phyloP scores from a whole-genome alignment of 2,797 vertebrate species.

The Acanthopagrus latus region DNA sequence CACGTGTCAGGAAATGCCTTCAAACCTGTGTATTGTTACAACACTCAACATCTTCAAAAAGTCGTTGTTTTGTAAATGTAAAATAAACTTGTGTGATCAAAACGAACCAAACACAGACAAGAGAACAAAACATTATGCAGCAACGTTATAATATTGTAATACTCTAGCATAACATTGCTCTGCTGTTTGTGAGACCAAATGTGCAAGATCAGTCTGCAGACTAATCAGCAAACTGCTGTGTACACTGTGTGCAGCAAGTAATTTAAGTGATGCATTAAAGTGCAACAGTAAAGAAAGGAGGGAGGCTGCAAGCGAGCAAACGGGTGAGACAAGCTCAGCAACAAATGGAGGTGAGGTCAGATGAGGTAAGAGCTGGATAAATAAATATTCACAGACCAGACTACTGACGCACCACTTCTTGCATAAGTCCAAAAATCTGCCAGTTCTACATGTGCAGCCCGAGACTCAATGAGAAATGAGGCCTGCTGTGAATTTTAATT shows the following conservation, averaged over 20 bases:
- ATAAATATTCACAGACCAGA: constrained; percentile 79
- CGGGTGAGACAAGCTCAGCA: constrained; percentile 63
- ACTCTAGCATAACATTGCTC: constrained; percentile 1
- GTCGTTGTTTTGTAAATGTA: constrained; percentile 34
- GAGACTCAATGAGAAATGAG: constrained; percentile 49
- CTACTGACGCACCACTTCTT: constrained; percentile 75
- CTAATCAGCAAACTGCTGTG: constrained; percentile 54
- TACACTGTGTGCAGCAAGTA: constrained; percentile 29
- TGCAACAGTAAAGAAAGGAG: constrained; percentile 35
- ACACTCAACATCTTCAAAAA: constrained; percentile 38
- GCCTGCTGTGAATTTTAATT: constrained; percentile 49
- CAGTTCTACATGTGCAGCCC: constrained; percentile 60
- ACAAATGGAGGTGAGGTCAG: constrained; percentile 78
- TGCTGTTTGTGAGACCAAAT: constrained; percentile 48
- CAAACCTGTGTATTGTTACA: constrained; percentile 52
- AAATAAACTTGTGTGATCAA: constrained; percentile 52
- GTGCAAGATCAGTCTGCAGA: constrained; percentile 32
- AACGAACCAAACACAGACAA: constrained; percentile 40
- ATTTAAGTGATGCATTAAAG: constrained; percentile 55
- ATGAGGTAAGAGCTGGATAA: constrained; percentile 78
- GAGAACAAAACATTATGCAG: constrained; percentile 45
- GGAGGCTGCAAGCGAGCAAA: constrained; percentile 44
- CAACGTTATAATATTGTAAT: no score
- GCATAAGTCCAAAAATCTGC: constrained; percentile 67
- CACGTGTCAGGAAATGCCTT: constrained; percentile 48